Base-by-base conservation (phyloP, 2,113 vertebrate genomes). In the Megatriorchis doriae region DNA sequence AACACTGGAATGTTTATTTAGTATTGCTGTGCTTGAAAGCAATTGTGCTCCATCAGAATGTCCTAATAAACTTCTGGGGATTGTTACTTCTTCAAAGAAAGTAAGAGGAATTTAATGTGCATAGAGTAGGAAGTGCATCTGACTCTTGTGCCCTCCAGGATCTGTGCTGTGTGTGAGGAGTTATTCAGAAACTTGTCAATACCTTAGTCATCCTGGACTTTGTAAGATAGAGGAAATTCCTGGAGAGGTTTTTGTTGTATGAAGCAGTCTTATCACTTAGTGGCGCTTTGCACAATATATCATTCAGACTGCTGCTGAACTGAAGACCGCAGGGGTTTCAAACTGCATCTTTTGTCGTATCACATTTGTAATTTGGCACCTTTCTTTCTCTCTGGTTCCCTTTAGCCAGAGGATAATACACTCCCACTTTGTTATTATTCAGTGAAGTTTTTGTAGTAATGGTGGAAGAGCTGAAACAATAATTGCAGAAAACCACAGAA, bases 11-110 rank as follows among this genome's bases (percentile, higher is more conserved):
- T 95, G 91, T 97, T 96, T 96, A 61, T 87, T 94, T 96, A 63
- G 31, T 75, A 27, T 52, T 91, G 61, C 84, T 94, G 87, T 79
- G 56, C 80, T 96, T 93, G 65, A 94, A 91, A 89, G 77, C 47
- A 59, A 87, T 96, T 96, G 93, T 97, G 26, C 70, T 91, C 65
- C 34, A 61, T 94, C 73, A 93, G 77, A 95, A 90, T 68, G 94
- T 91, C 86, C 91, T 89, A 85, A 63, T 85, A 79, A 95, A 96
- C 95, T 97, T 96, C 94, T 97, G 96, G 93, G 93, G 94, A 94
- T 97, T 97, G 95, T 96, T 96, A 81, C 20, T 48, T 91, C 95
- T 97, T 96, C 95, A 94, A 89, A 97, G 94, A 91, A 93, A 84
- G 38, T 89, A 59, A 71, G 56, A 84, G 66, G 32, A 59, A 36